These are phyloP conservation scores for Bombus confusus DNA, from an alignment of 1,140 invertebrate species.

Conservation along the genomic window DNA sequence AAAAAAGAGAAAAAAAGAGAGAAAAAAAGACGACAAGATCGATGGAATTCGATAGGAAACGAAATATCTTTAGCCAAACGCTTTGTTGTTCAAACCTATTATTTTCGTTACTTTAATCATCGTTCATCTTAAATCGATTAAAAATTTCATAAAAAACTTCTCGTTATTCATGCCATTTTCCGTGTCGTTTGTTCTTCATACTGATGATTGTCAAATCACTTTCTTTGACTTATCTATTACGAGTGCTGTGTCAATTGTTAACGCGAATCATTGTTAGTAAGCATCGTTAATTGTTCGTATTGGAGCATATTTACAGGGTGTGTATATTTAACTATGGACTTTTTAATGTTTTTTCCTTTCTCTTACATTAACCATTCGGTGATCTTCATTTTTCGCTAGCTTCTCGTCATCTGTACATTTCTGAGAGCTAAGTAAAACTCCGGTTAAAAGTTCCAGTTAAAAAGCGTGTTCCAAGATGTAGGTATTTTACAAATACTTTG, in stretches of 20 bases:
- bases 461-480: slow-evolving; percentile 1
- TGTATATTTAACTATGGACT: background rate
- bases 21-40: background rate
- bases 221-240: background rate
- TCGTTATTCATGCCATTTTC: background rate
- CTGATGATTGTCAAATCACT: background rate
- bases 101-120: background rate
- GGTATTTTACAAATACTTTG: slow-evolving; percentile 12
- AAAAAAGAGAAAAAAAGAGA: background rate
- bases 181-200: background rate
- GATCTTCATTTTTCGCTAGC: slow-evolving; percentile 20
- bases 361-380: slow-evolving; percentile 19
- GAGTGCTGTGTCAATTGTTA: background rate
- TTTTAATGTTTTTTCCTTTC: background rate
- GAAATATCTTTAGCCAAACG: background rate
- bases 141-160: background rate
- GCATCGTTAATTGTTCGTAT: slow-evolving; percentile 8
- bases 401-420: background rate
- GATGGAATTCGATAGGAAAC: background rate
- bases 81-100: background rate
- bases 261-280: background rate
- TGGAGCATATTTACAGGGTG: slow-evolving; percentile 15
- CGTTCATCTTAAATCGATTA: slow-evolving; percentile 5
- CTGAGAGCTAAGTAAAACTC: slow-evolving; percentile 8
- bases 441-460: background rate